Percentiles rank a stretch among this genome's conserved stretches.
Evolutionary conservation across 2,797 vertebrate genomes (phyloP).

Genomic region (Rhinichthys osculus): DNA sequence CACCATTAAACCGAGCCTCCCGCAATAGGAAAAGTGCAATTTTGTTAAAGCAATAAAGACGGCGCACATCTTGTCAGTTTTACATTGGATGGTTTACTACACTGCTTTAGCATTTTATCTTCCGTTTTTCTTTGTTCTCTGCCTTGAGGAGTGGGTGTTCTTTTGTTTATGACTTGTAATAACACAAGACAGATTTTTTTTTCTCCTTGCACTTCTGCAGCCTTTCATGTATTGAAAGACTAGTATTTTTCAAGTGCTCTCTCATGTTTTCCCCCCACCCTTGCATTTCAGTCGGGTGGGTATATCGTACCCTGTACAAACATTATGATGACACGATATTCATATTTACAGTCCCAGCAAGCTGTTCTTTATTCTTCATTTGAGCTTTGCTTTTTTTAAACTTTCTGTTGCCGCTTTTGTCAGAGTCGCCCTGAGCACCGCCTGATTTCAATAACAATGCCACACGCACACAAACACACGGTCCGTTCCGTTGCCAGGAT

Average conservation of each 20-base stretch:
- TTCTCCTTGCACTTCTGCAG: slow-evolving; percentile 29
- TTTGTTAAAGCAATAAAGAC: slow-evolving; percentile 55
- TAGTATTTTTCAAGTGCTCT: slow-evolving; percentile 53
- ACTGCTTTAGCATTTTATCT: slow-evolving; percentile 53
- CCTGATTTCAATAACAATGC: slow-evolving; percentile 54
- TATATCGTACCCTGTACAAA: slow-evolving; percentile 41
- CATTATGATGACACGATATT: slow-evolving; percentile 56
- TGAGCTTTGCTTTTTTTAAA: slow-evolving; percentile 42
- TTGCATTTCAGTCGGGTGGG: slow-evolving; percentile 15
- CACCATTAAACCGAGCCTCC: slow-evolving; percentile 51
- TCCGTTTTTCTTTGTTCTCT: slow-evolving; percentile 49
- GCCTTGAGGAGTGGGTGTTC: slow-evolving; percentile 57
- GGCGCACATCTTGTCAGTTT: slow-evolving; percentile 59
- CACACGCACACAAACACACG: slow-evolving; percentile 18
- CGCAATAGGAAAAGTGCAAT: slow-evolving; percentile 47
- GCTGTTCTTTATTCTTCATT: slow-evolving; percentile 37
- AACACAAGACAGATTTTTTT: slow-evolving; percentile 52
- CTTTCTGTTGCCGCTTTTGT: slow-evolving; percentile 37
- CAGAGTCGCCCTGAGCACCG: slow-evolving; percentile 50
- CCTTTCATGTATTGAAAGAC: slow-evolving; percentile 54
- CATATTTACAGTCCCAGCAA: slow-evolving; percentile 48
- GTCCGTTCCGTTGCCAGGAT: slow-evolving; percentile 22
- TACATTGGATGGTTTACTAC: slow-evolving; percentile 57
- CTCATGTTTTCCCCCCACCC: not conserved
- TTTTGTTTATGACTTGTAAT: slow-evolving; percentile 65